Percentiles rank a stretch among this genome's conserved stretches.
Conservation (phyloP, 2,888 invertebrate genomes). For the Calameuta filiformis region DNA sequence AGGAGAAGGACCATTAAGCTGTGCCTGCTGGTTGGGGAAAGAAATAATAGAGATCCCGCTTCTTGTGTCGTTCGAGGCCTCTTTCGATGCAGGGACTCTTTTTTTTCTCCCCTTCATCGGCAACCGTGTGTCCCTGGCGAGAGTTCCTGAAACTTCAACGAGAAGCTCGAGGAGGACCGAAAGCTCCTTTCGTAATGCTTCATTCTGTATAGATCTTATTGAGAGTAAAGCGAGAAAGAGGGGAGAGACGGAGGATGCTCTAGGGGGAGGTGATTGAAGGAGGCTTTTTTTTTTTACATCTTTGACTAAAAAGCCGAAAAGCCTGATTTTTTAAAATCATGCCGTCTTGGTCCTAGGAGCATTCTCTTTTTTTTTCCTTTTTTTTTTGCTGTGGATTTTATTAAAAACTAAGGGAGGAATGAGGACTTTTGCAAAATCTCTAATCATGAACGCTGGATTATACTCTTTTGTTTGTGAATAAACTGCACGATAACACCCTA, state of each 20-base stretch:
- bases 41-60: neutral
- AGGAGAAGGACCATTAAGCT: neutral
- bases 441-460: neutral
- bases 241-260: neutral
- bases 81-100: neutral
- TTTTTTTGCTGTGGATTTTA: constrained; percentile 18
- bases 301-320: neutral
- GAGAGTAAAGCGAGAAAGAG: neutral
- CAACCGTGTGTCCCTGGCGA: neutral
- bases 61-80: neutral
- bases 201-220: neutral
- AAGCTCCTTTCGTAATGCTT: neutral
- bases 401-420: neutral
- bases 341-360: neutral
- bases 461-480: neutral
- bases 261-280: neutral
- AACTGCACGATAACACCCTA: neutral
- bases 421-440: neutral
- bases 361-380: constrained; percentile 8
- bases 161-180: neutral
- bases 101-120: neutral
- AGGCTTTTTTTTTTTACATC: neutral
- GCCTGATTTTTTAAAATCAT: neutral
- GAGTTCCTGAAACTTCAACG: neutral
- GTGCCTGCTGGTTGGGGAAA: neutral